Base-by-base conservation (phyloP, 2,113 vertebrate genomes). In the Microtus ochrogaster region DNA sequence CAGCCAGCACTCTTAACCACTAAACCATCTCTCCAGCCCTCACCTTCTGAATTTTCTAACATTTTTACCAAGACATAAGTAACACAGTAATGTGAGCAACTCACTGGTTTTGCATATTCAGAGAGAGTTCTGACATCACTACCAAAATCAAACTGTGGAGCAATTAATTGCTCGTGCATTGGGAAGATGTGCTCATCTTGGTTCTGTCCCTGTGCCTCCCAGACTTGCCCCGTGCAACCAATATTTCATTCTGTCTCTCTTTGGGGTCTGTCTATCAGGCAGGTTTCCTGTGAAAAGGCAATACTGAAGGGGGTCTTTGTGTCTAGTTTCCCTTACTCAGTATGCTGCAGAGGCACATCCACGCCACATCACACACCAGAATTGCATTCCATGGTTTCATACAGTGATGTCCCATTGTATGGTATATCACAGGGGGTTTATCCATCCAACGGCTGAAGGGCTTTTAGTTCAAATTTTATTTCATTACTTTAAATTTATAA, bases 131-230 rank as follows among this genome's bases (percentile, higher is more conserved):
- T 61, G 12, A 33, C 47, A 9, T 83, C 55, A 55, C 91, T 41
- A 55, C 49, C 44, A 61, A 89, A 49, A 49, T 49, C 49, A 93
- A 33, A 41, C 65, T 97, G 89, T 90, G 77, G 76, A 52, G 58
- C 24, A 66, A 74, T 49, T 4, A 5, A 4, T 58, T 81, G n/a
- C 44, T 49, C 66, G 55, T 78, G 16, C 8, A 14, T 21, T 41
- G n/a, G 78, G 26, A 90, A 74, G 39, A 36, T 66, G 33, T 14
- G 33, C 17, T 36, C 4, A 9, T 52, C n/a, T 82, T 24, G 58
- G 4, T 47, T 63, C 52, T 41, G 78, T 49, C 49, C 7, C 63
- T 41, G 7, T 28, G 22, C 7, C 22, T 30, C 82, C 13, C 49
- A 8, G 13, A 33, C n/a, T 65, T 47, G 4, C 55, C 33, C 44